Conservation (phyloP, 2,113 vertebrate genomes). For the Heterocephalus glaber region DNA sequence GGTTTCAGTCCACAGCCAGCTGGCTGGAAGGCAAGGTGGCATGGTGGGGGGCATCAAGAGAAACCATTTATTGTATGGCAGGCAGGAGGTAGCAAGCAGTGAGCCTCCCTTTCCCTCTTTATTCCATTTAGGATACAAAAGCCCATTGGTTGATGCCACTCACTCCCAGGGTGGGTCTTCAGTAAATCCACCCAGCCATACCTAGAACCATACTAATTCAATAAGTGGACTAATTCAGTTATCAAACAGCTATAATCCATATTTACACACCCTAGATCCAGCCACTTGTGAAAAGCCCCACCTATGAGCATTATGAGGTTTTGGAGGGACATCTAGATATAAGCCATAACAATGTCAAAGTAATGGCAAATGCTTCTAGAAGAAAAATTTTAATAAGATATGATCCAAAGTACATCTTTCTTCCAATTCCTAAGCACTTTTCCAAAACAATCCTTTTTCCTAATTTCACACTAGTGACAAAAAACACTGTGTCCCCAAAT, state of each 20-base stretch:
- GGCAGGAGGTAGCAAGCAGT: not conserved
- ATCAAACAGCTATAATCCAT: no score
- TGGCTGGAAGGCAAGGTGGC: no score
- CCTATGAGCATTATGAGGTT: no score
- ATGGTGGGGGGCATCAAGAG: not conserved
- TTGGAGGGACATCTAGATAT: no score
- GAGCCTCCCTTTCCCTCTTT: not conserved
- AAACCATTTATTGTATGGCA: not conserved
- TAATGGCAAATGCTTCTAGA: not conserved
- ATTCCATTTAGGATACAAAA: not conserved
- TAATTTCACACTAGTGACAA: not conserved
- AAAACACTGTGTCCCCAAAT: slow-evolving; percentile 8
- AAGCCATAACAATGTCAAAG: not conserved
- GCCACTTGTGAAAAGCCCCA: no score
- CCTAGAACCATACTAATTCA: not conserved
- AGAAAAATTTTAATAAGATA: not conserved
- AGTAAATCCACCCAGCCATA: not conserved
- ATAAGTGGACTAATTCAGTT: not conserved
- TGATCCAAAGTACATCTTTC: not conserved
- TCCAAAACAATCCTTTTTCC: slow-evolving; percentile 6
- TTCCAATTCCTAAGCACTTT: not conserved
- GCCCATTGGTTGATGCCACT: not conserved
- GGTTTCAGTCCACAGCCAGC: not conserved
- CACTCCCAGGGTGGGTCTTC: not conserved
- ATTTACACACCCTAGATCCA: no score